Conservation (phyloP, 2,113 vertebrate species). For the Hiodon tergisus region DNA sequence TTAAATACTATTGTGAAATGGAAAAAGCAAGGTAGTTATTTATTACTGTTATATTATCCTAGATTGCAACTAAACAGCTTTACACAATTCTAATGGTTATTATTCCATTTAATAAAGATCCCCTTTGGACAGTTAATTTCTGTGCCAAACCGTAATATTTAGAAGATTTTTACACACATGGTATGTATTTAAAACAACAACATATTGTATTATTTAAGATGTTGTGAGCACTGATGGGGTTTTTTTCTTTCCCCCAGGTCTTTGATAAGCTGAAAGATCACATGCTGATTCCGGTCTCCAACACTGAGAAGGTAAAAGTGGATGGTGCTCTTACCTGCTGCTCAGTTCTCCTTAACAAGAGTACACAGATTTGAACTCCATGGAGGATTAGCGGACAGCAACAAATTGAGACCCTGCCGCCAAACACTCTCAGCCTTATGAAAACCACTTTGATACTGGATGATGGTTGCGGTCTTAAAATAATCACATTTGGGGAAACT, state of each 20-base stretch:
- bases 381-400: conserved; percentile 25
- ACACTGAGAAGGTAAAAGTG: conserved; percentile 78
- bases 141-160: too few species aligned
- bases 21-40: too few species aligned
- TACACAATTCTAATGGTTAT: too few species aligned
- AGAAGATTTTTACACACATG: too few species aligned
- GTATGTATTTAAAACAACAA: too few species aligned
- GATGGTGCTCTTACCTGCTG: conserved; percentile 85
- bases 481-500: conserved; percentile 5
- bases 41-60: too few species aligned
- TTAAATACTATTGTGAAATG: too few species aligned
- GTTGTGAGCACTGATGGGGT: neutral
- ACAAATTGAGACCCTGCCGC: conserved; percentile 9
- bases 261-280: conserved; percentile 94
- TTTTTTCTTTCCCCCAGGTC: conserved; percentile 60
- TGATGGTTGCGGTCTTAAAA: conserved; percentile 63
- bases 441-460: conserved; percentile 67
- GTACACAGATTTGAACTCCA: conserved; percentile 65
- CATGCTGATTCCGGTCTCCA: conserved; percentile 83
- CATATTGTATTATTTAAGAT: neutral
- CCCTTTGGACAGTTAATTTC: too few species aligned
- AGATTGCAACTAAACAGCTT: too few species aligned
- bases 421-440: conserved; percentile 49
- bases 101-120: too few species aligned
- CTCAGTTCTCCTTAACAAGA: conserved; percentile 85